These are phyloP conservation scores for Thalassarche chlororhynchos DNA, from an alignment of 2,113 vertebrate species.

Conservation along the genomic window DNA sequence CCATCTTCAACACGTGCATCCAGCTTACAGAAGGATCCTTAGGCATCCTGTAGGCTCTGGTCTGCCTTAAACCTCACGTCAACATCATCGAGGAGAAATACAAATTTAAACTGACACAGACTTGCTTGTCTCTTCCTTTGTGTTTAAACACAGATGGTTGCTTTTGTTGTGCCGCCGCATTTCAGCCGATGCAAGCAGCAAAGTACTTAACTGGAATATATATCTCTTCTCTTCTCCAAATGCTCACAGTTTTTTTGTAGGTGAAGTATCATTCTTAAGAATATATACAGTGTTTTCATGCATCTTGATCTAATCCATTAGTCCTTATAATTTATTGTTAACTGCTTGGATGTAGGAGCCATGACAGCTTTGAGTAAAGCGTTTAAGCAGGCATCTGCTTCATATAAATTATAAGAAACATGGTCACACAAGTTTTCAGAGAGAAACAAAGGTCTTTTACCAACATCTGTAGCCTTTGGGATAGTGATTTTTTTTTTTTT, in stretches of 20 bases:
- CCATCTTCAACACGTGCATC: background rate
- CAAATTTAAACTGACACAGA: slow-evolving; percentile 38
- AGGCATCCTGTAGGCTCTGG: background rate
- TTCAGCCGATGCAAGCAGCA: slow-evolving; percentile 21
- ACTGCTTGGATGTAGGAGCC: slow-evolving; percentile 13
- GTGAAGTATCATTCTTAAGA: slow-evolving; percentile 21
- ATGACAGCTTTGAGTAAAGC: slow-evolving; percentile 38
- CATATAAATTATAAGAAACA: slow-evolving; percentile 34
- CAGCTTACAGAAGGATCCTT: background rate
- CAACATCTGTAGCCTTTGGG: background rate
- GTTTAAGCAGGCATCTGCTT: slow-evolving; percentile 54
- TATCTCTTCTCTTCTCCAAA: background rate
- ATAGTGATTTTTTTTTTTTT: background rate
- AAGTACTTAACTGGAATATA: slow-evolving; percentile 5
- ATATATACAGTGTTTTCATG: slow-evolving; percentile 8
- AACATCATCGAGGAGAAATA: background rate
- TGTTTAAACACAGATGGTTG: slow-evolving; percentile 58
- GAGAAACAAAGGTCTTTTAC: slow-evolving; percentile 16
- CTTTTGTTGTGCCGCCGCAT: slow-evolving; percentile 18
- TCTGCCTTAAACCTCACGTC: slow-evolving; percentile 5
- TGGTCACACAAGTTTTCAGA: slow-evolving; percentile 9
- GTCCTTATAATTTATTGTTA: slow-evolving; percentile 49
- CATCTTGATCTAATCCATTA: slow-evolving; percentile 49
- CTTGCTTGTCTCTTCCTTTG: slow-evolving; percentile 46
- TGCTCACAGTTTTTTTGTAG: background rate